phyloP scores from a whole-genome alignment of 2,888 invertebrate species.

The Cheilosia variabilis region DNA sequence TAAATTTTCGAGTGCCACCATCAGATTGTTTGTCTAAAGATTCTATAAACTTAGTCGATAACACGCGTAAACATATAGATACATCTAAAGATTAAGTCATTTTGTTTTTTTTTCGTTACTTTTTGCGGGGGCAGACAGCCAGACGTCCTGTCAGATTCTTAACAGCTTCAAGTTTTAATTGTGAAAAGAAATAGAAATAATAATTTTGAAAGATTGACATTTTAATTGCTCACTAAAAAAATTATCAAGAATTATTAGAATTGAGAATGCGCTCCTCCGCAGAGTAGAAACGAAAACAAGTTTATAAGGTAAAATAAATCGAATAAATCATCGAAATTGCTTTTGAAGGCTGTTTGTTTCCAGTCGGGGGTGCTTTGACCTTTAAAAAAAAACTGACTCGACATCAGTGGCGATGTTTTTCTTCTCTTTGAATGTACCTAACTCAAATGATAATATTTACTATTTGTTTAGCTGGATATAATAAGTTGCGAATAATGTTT shows the following conservation, averaged over 20 bases:
- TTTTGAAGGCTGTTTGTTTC: conserved; percentile 10
- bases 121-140: conserved; percentile 10
- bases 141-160: conserved; percentile 15
- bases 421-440: not conserved
- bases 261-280: not conserved
- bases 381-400: not conserved
- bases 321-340: conserved; percentile 15
- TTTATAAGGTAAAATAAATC: not conserved
- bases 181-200: not conserved
- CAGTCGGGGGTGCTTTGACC: conserved; percentile 11
- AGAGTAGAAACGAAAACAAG: not conserved
- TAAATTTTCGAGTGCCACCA: not conserved
- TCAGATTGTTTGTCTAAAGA: conserved; percentile 16
- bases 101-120: not conserved
- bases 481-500: no score
- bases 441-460: no score
- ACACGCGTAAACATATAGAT: not conserved
- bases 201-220: conserved; percentile 11
- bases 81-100: not conserved
- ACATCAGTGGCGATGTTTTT: not conserved
- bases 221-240: not conserved
- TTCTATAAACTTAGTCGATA: conserved; percentile 14
- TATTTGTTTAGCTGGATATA: no score
- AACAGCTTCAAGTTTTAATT: not conserved
- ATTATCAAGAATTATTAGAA: not conserved